Conservation (phyloP, 2,888 invertebrate genomes). For the Keiferia lycopersicella region DNA sequence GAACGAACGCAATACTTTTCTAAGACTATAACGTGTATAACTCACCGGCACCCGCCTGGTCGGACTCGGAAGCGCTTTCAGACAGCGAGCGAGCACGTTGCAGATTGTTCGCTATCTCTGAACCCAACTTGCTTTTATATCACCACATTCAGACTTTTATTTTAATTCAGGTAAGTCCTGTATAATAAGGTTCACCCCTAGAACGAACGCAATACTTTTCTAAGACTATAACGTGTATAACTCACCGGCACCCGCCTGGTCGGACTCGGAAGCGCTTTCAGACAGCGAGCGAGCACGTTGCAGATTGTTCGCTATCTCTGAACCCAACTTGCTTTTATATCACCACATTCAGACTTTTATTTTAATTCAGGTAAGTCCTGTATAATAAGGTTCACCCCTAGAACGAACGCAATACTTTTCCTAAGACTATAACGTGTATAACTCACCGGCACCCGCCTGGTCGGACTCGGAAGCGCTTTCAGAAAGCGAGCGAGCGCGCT, state of each 20-base stretch:
- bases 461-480: conserved; percentile 88
- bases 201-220: too few relatives aligned
- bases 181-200: too few relatives aligned
- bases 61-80: conserved; percentile 87
- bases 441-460: conserved; percentile 55
- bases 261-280: conserved; percentile 87
- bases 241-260: conserved; percentile 59
- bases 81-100: conserved; percentile 86
- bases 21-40: conserved; percentile 7
- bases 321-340: conserved; percentile 83
- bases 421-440: too few relatives aligned
- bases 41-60: conserved; percentile 59
- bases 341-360: too few relatives aligned
- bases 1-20: too few relatives aligned
- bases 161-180: too few relatives aligned
- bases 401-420: too few relatives aligned
- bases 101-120: conserved; percentile 86
- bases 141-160: too few relatives aligned
- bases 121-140: conserved; percentile 83
- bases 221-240: too few relatives aligned
- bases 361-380: too few relatives aligned
- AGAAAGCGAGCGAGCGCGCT: conserved; percentile 86
- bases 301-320: conserved; percentile 86
- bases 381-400: too few relatives aligned
- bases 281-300: conserved; percentile 86